Evolutionary conservation across 1,140 invertebrate genomes (phyloP).

Genomic region (Babylonia areolata): DNA sequence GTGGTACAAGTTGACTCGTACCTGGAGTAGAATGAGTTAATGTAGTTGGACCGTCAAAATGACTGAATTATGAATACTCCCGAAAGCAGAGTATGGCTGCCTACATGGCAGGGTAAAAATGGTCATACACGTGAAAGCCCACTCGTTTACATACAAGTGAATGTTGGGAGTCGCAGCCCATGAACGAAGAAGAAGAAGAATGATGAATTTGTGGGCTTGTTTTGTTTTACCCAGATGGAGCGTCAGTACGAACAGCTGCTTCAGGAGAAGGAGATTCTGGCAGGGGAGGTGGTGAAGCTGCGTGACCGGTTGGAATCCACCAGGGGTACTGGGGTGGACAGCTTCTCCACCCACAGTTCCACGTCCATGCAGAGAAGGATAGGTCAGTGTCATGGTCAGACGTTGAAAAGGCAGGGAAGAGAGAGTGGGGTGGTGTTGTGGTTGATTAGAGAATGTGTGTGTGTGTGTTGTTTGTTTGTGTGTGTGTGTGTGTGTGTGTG

Average conservation of each 20-base stretch:
- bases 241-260: constrained; percentile 56
- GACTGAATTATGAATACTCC: too few relatives aligned
- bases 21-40: too few relatives aligned
- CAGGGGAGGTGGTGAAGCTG: constrained; percentile 62
- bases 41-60: too few relatives aligned
- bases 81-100: too few relatives aligned
- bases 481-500: not conserved
- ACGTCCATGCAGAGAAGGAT: constrained; percentile 68
- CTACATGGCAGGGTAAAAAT: too few relatives aligned
- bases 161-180: too few relatives aligned
- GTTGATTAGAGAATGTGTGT: not conserved
- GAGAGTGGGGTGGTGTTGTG: not conserved
- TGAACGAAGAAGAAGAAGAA: too few relatives aligned
- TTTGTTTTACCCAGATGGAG: constrained; percentile 52
- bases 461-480: not conserved
- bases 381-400: constrained; percentile 60
- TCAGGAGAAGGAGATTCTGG: constrained; percentile 68
- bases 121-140: too few relatives aligned
- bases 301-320: constrained; percentile 53
- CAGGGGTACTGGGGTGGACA: constrained; percentile 54
- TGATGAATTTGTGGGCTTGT: not conserved
- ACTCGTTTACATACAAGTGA: too few relatives aligned
- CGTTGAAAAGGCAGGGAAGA: too few relatives aligned
- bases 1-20: too few relatives aligned
- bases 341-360: constrained; percentile 63